A percentile compares a stretch with the other conserved stretches of the same genome.
phyloP scores from a whole-genome alignment of 2,888 invertebrate species.

The Drosophila neotestacea region DNA sequence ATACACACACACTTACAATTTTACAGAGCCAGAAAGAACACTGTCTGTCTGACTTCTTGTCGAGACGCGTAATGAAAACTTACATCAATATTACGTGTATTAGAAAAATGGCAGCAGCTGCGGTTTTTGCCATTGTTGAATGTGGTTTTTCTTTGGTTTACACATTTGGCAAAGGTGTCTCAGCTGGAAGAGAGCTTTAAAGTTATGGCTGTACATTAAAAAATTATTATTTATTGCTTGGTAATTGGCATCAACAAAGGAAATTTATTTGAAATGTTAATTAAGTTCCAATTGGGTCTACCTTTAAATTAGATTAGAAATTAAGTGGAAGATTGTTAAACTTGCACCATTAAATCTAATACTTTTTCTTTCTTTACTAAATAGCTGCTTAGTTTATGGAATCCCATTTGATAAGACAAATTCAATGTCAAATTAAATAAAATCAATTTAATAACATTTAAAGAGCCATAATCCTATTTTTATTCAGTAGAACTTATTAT shows the following conservation, averaged over 20 bases:
- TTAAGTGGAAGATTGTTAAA: not conserved
- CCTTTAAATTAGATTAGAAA: not conserved
- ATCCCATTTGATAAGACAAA: no score
- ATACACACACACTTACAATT: not conserved
- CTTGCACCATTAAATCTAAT: not conserved
- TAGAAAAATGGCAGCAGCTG: conserved; percentile 73
- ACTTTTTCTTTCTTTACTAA: no score
- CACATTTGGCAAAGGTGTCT: conserved; percentile 1
- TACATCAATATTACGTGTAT: conserved; percentile 72
- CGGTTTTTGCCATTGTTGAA: conserved; percentile 34
- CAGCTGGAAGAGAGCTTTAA: conserved; percentile 39
- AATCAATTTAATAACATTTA: no score
- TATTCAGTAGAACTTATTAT: no score
- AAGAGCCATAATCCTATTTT: no score
- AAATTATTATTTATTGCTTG: conserved; percentile 2
- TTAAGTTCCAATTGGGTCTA: not conserved
- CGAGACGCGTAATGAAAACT: conserved; percentile 75
- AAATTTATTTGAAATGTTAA: not conserved
- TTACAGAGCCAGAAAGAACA: not conserved
- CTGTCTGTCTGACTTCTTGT: conserved; percentile 42
- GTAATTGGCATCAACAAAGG: not conserved
- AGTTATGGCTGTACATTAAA: conserved; percentile 12
- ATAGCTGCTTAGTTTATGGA: no score
- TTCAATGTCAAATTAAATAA: no score
- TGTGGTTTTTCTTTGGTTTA: not conserved